Conservation (phyloP, 2,113 vertebrate genomes). For the Theristicus caerulescens region DNA sequence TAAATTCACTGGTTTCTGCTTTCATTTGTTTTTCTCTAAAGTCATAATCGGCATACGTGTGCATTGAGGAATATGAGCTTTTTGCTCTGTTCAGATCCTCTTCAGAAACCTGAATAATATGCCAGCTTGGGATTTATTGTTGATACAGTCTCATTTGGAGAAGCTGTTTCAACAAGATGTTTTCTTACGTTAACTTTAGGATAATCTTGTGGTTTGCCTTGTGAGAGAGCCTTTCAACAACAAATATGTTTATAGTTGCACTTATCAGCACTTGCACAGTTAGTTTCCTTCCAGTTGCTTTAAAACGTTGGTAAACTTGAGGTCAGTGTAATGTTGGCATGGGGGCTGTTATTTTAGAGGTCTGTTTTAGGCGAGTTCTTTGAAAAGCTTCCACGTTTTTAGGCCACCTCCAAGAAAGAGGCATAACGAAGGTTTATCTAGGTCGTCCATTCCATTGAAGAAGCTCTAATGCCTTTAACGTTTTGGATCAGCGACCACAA, state of each 20-base stretch:
- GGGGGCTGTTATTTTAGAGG: not conserved
- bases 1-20: not conserved
- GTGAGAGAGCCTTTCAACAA: not conserved
- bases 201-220: not conserved
- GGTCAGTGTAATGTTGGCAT: not conserved
- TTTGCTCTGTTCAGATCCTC: not conserved
- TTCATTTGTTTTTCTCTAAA: not conserved
- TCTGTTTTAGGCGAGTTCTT: not conserved
- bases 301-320: not conserved
- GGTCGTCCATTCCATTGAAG: not conserved
- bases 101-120: not conserved
- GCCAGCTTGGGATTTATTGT: not conserved
- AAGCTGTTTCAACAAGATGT: not conserved
- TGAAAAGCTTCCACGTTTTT: not conserved
- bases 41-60: fast-evolving
- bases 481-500: not conserved
- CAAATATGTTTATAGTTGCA: not conserved
- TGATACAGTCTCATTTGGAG: not conserved
- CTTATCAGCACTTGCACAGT: not conserved
- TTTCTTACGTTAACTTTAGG: not conserved
- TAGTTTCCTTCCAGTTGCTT: not conserved
- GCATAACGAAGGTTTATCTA: not conserved
- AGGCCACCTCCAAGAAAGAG: not conserved
- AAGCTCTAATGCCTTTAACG: not conserved
- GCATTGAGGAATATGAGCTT: not conserved